phyloP scores from a whole-genome alignment of 2,797 vertebrate genomes.

The Chiloscyllium punctatum region DNA sequence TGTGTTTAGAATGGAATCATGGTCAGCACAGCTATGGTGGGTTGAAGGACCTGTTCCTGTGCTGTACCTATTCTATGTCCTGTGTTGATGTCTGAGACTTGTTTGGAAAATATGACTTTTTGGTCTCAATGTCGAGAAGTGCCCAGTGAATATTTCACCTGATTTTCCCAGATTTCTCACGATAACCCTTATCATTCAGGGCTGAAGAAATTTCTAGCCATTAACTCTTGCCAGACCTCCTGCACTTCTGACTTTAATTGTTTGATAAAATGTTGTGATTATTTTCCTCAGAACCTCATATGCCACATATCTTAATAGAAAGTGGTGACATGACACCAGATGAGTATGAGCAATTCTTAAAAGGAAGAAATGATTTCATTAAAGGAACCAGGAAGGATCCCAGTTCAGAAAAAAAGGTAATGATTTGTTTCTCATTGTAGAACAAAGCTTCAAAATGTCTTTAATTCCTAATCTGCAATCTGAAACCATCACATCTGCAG shows the following conservation, averaged over 20 bases:
- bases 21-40: no score
- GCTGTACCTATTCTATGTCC: no score
- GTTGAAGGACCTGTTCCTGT: no score
- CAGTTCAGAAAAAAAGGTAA: slow-evolving; percentile 80
- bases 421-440: background rate
- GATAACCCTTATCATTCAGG: no score
- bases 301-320: slow-evolving; percentile 81
- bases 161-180: no score
- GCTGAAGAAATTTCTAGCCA: no score
- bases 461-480: background rate
- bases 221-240: no score
- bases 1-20: no score
- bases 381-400: slow-evolving; percentile 81
- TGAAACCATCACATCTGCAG: background rate
- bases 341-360: slow-evolving; percentile 81
- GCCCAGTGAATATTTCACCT: no score
- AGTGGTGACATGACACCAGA: slow-evolving; percentile 82
- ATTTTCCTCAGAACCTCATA: slow-evolving; percentile 73
- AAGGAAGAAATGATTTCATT: slow-evolving; percentile 77
- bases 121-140: no score
- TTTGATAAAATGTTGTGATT: background rate
- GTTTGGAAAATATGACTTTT: no score
- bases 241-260: background rate
- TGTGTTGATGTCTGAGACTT: no score
- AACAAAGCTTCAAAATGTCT: background rate